phyloP scores from a whole-genome alignment of 2,113 vertebrate species.

The Epinephelus moara region DNA sequence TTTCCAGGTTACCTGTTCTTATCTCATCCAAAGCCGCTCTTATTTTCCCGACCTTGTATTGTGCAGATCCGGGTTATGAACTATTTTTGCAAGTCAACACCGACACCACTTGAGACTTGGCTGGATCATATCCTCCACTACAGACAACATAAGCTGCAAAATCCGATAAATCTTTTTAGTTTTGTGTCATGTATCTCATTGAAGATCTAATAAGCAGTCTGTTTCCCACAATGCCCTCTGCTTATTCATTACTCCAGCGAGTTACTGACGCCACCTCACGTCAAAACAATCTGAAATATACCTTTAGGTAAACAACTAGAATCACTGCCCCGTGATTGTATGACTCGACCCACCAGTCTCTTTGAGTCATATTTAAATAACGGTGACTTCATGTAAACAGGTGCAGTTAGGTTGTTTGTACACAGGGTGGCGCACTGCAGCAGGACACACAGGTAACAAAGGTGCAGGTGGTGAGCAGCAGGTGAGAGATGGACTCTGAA shows the following conservation, averaged over 20 bases:
- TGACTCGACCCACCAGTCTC: no score
- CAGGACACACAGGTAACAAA: no score
- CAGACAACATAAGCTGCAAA: not conserved
- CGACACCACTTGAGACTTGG: not conserved
- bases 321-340: no score
- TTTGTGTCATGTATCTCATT: not conserved
- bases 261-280: not conserved
- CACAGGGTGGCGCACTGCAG: no score
- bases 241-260: not conserved
- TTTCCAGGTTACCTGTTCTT: not conserved
- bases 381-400: no score
- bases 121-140: not conserved
- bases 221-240: not conserved
- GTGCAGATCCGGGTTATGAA: conserved; percentile 5
- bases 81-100: not conserved
- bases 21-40: not conserved
- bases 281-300: no score
- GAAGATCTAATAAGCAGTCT: not conserved
- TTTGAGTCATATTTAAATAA: no score
- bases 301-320: no score
- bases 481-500: no score
- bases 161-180: not conserved
- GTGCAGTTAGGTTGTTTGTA: no score
- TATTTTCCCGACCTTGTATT: not conserved
- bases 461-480: no score